Conservation (phyloP, 2,113 vertebrate genomes). For the Chaetorhynchus papuensis region DNA sequence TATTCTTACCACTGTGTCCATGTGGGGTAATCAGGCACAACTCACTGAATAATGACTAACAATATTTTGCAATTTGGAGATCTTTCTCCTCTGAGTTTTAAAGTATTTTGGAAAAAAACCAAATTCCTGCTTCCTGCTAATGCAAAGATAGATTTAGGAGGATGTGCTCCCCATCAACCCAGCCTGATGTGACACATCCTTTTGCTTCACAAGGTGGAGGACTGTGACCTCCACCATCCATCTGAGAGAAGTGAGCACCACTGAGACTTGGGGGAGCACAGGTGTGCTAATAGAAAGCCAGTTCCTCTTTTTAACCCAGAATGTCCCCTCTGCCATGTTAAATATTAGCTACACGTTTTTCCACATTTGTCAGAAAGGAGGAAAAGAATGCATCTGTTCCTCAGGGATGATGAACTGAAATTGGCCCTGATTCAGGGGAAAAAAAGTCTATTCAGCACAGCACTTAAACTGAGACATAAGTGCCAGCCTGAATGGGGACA, state of each 20-base stretch:
- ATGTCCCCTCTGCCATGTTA: neutral
- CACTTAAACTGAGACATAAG: slow-evolving; percentile 51
- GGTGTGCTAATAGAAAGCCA: neutral
- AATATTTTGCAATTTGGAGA: neutral
- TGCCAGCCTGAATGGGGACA: slow-evolving; percentile 42
- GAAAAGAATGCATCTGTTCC: slow-evolving; percentile 16
- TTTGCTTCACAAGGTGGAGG: neutral
- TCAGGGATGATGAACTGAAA: slow-evolving; percentile 41
- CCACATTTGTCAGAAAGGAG: neutral
- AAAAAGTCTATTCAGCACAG: slow-evolving; percentile 15
- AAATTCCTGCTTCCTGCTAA: neutral
- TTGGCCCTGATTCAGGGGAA: neutral
- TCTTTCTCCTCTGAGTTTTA: neutral
- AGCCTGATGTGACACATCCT: neutral
- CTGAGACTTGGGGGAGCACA: fast-evolving
- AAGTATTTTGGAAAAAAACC: neutral
- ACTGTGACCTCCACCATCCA: neutral
- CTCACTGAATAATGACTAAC: neutral
- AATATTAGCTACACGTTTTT: neutral
- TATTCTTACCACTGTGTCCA: neutral
- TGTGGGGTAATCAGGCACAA: neutral
- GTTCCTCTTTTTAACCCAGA: neutral
- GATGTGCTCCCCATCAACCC: neutral
- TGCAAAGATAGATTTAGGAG: neutral
- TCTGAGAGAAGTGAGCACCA: neutral